phyloP scores from a whole-genome alignment of 2,797 vertebrate genomes.

The Argya squamiceps region DNA sequence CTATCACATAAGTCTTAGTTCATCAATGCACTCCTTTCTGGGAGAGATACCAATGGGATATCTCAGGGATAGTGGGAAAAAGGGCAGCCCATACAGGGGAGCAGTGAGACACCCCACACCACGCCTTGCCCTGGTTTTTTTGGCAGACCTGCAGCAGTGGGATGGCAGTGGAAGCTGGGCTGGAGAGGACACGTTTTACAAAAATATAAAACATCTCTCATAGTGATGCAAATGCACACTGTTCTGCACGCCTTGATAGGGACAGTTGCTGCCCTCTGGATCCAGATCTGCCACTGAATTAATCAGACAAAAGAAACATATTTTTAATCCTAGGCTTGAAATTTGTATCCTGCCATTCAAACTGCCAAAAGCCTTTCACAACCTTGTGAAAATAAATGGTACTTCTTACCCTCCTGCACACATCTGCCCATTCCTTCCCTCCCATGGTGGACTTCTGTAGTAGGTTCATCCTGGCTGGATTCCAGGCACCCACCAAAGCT shows the following conservation, averaged over 20 bases:
- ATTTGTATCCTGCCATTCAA: background rate
- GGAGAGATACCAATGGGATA: background rate
- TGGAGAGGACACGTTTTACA: background rate
- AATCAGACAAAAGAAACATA: background rate
- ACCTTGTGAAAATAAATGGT: background rate
- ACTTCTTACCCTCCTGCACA: background rate
- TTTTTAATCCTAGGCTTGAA: background rate
- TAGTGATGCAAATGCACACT: background rate
- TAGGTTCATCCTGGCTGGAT: background rate
- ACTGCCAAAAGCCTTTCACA: background rate
- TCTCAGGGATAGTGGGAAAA: no score
- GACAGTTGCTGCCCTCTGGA: background rate
- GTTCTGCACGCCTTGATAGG: background rate
- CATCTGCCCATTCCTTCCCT: background rate
- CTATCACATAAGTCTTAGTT: background rate
- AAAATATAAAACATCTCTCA: background rate
- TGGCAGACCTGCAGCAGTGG: background rate
- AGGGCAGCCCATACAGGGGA: background rate
- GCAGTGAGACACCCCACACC: background rate
- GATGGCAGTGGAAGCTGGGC: background rate
- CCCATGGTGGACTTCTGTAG: background rate
- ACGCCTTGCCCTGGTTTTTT: fast-evolving
- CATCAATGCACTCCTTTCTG: background rate
- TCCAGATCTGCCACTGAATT: background rate
- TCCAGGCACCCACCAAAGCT: background rate